phyloP scores from a whole-genome alignment of 2,888 invertebrate species.

The Melanargia galathea region DNA sequence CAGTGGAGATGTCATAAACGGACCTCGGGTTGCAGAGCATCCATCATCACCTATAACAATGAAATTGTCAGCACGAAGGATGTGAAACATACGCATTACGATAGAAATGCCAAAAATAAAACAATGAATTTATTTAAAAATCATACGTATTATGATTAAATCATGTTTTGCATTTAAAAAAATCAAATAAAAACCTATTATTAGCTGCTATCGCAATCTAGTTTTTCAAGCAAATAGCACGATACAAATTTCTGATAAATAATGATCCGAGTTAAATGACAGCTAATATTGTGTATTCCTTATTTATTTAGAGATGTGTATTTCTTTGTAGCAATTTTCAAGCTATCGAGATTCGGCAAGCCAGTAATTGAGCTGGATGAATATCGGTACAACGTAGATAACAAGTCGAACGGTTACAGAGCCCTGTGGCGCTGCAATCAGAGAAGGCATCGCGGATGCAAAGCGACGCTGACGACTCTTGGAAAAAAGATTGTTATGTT shows the following conservation, averaged over 20 bases:
- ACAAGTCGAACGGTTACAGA: neutral
- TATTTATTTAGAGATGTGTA: no score
- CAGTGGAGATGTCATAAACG: slow-evolving; percentile 32
- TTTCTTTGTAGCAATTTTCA: neutral
- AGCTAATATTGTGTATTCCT: no score
- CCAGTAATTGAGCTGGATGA: neutral
- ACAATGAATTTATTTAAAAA: no score
- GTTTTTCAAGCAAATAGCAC: no score
- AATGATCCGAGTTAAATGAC: no score
- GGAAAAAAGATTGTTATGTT: neutral
- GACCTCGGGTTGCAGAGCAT: slow-evolving; percentile 28
- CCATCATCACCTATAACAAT: slow-evolving; percentile 28
- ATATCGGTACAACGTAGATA: neutral
- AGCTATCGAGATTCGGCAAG: neutral
- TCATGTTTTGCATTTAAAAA: no score
- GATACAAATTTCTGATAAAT: no score
- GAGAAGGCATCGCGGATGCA: neutral
- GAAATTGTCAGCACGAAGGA: slow-evolving; percentile 25
- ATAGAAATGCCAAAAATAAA: neutral
- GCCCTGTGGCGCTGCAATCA: neutral
- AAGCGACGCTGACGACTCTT: neutral
- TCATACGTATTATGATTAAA: no score
- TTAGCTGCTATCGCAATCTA: no score
- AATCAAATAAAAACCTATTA: no score
- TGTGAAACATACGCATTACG: slow-evolving; percentile 25